Percentiles rank a stretch among this genome's conserved stretches.
Evolutionary conservation across 2,797 vertebrate species (phyloP).

Genomic region (Syndactyla subalaris): DNA sequence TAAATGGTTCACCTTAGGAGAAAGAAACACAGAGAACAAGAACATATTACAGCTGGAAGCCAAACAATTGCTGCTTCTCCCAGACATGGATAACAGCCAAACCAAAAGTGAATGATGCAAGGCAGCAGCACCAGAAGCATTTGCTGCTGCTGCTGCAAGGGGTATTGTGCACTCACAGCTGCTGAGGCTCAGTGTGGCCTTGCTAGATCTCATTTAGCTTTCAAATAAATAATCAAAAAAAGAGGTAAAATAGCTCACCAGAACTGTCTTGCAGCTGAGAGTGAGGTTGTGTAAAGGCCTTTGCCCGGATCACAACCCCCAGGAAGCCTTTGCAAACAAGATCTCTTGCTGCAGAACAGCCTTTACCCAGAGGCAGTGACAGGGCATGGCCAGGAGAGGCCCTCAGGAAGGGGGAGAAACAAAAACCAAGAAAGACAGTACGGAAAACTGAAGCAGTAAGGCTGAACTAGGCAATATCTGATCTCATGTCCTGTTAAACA

Average conservation of each 20-base stretch:
- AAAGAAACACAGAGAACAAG: background rate
- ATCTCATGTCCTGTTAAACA: background rate
- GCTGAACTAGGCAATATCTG: background rate
- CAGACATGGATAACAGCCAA: background rate
- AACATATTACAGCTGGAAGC: background rate
- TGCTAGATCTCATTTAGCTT: background rate
- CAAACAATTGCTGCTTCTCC: background rate
- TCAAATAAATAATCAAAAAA: background rate
- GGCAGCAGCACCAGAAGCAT: background rate
- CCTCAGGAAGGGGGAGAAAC: background rate
- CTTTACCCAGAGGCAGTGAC: background rate
- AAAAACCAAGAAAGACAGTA: background rate
- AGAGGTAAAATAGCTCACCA: background rate
- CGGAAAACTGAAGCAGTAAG: background rate
- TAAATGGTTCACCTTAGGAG: conserved; percentile 94
- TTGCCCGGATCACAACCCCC: background rate
- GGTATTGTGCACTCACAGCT: background rate
- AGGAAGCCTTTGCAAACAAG: background rate
- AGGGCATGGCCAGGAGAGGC: background rate
- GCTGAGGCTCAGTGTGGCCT: background rate
- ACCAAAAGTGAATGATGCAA: background rate
- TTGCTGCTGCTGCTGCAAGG: background rate
- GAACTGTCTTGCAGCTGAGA: background rate
- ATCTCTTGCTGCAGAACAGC: background rate
- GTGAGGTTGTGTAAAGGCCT: background rate